Evolutionary conservation across 1,140 invertebrate genomes (phyloP).

Genomic region (Neuroterus valhalla): DNA sequence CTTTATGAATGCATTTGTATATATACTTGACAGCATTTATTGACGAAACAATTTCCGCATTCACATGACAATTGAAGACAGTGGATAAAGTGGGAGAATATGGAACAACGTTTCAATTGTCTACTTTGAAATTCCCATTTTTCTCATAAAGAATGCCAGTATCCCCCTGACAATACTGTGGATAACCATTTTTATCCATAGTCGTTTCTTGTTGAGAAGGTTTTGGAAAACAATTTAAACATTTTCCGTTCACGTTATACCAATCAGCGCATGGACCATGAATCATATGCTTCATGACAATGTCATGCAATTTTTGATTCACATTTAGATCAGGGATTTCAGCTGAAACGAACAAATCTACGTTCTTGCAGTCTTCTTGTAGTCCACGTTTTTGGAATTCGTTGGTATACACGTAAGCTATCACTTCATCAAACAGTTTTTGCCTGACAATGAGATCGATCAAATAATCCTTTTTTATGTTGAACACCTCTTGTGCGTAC

Average conservation of each 20-base stretch:
- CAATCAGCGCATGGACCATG: conserved; percentile 59
- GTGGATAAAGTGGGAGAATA: conserved; percentile 34
- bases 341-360: conserved; percentile 67
- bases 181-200: conserved; percentile 69
- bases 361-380: conserved; percentile 51
- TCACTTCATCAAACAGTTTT: conserved; percentile 55
- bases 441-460: conserved; percentile 37
- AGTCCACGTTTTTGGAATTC: conserved; percentile 76
- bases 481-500: conserved; percentile 51
- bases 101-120: conserved; percentile 37
- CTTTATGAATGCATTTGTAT: conserved; percentile 40
- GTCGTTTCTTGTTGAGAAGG: conserved; percentile 46
- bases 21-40: conserved; percentile 34
- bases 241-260: conserved; percentile 47
- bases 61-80: conserved; percentile 37
- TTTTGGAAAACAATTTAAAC: conserved; percentile 55
- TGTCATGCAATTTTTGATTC: conserved; percentile 50
- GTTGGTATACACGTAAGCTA: conserved; percentile 66
- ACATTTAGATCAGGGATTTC: conserved; percentile 69
- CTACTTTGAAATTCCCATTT: conserved; percentile 17
- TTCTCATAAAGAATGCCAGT: too few relatives aligned
- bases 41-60: conserved; percentile 36
- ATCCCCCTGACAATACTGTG: too few relatives aligned
- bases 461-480: conserved; percentile 39
- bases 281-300: conserved; percentile 58